These are phyloP conservation scores for Cryptoleucopteryx plumbea DNA, from an alignment of 2,113 vertebrate species.

Conservation along the genomic window DNA sequence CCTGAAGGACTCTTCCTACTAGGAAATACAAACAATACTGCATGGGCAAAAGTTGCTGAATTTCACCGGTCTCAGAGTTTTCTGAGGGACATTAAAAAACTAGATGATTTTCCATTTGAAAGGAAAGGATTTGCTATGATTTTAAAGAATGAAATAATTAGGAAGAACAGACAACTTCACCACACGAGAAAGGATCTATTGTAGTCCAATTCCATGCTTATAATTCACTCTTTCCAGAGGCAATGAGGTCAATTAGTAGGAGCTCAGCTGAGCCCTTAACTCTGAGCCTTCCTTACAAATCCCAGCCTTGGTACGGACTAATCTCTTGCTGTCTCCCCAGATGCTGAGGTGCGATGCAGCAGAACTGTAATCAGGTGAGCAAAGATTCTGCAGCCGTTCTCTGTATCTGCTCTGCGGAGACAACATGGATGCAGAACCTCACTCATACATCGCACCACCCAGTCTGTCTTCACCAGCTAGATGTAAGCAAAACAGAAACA, in stretches of 20 bases:
- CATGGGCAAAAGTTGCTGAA: not conserved
- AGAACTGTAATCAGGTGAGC: not conserved
- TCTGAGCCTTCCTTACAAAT: not conserved
- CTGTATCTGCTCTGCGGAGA: not conserved
- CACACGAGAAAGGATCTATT: not conserved
- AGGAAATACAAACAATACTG: not conserved
- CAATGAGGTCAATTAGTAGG: not conserved
- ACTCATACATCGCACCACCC: fast-evolving
- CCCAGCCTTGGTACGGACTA: not conserved
- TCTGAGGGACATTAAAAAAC: not conserved
- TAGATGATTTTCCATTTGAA: not conserved
- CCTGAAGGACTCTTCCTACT: not conserved
- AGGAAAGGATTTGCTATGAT: not conserved
- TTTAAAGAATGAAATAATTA: not conserved
- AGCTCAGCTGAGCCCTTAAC: not conserved
- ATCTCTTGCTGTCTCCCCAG: not conserved
- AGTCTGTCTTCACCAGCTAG: not conserved
- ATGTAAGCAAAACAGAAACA: not conserved
- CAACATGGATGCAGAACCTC: not conserved
- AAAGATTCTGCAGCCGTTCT: not conserved
- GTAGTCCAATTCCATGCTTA: conserved; percentile 1
- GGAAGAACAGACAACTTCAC: not conserved
- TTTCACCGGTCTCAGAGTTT: not conserved
- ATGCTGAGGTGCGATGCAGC: not conserved
- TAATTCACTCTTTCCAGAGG: not conserved